These are phyloP conservation scores for Cryptocheilus praepositus DNA, from an alignment of 2,888 invertebrate genomes.

Conservation along the genomic window DNA sequence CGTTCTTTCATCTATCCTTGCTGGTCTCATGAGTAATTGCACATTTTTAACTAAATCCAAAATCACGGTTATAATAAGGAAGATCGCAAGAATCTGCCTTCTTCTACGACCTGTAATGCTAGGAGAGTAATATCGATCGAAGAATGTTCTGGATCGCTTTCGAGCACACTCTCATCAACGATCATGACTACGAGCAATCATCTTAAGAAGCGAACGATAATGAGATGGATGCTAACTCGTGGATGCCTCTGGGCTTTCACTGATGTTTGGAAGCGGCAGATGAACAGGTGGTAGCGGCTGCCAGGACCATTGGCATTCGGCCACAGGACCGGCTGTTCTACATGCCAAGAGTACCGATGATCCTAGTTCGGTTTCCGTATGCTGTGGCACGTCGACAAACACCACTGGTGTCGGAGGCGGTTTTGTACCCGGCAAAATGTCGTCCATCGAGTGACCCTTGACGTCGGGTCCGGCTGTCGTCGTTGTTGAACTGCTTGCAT, in stretches of 20 bases:
- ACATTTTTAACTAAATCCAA: too few relatives aligned
- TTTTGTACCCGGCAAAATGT: constrained; percentile 60
- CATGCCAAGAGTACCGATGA: constrained; percentile 68
- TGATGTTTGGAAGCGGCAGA: constrained; percentile 67
- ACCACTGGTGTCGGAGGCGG: constrained; percentile 50
- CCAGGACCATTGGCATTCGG: constrained; percentile 73
- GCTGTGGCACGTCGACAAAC: constrained; percentile 65
- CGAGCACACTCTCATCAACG: too few relatives aligned
- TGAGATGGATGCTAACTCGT: constrained; percentile 36
- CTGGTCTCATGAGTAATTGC: too few relatives aligned
- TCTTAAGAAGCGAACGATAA: too few relatives aligned
- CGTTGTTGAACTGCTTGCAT: constrained; percentile 18
- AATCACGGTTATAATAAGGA: too few relatives aligned
- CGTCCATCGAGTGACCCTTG: constrained; percentile 63
- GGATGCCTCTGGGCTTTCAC: constrained; percentile 48
- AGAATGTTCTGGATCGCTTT: too few relatives aligned
- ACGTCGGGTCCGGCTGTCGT: constrained; percentile 34
- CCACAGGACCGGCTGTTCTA: constrained; percentile 64
- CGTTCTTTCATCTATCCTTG: too few relatives aligned
- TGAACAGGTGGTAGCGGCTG: constrained; percentile 66
- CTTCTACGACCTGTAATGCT: too few relatives aligned
- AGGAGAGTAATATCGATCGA: too few relatives aligned
- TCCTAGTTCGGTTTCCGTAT: constrained; percentile 65
- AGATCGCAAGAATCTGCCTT: too few relatives aligned
- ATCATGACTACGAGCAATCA: too few relatives aligned